phyloP scores from a whole-genome alignment of 1,140 invertebrate genomes.

The Drosophila pruinosa region DNA sequence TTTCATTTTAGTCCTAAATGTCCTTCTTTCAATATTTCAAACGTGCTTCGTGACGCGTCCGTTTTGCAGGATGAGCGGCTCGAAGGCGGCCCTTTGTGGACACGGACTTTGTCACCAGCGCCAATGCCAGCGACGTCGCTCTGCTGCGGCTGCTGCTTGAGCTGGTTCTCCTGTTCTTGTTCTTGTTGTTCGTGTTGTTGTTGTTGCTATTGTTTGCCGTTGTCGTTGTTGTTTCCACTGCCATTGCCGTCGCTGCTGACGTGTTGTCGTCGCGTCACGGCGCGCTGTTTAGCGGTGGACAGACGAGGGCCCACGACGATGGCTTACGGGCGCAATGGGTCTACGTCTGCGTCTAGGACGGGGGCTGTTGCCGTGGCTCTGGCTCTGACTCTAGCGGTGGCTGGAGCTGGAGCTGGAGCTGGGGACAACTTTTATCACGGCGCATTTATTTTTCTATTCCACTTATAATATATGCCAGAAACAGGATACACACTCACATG shows the following conservation, averaged over 20 bases:
- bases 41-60: slow-evolving; percentile 78
- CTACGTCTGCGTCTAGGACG: slow-evolving; percentile 15
- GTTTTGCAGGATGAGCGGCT: slow-evolving; percentile 70
- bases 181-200: background rate
- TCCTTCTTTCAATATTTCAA: slow-evolving; percentile 83
- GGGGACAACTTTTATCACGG: slow-evolving; percentile 77
- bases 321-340: slow-evolving; percentile 21
- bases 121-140: slow-evolving; percentile 11
- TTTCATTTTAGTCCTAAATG: slow-evolving; percentile 82
- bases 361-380: slow-evolving; percentile 25
- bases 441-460: slow-evolving; percentile 82
- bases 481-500: slow-evolving; percentile 81
- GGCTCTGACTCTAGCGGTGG: no score
- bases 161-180: background rate
- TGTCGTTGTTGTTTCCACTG: slow-evolving; percentile 48
- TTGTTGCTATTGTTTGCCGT: background rate
- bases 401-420: slow-evolving; percentile 15
- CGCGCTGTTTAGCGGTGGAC: slow-evolving; percentile 62
- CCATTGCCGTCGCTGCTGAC: slow-evolving; percentile 69
- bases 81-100: slow-evolving; percentile 63
- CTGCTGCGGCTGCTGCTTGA: background rate
- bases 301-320: slow-evolving; percentile 33
- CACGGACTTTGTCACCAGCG: slow-evolving; percentile 52
- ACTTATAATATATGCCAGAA: slow-evolving; percentile 83
- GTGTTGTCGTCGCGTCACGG: slow-evolving; percentile 71